Evolutionary conservation across 30 jellyfish, hydroid and myxozoan genomes (phyloP).

Genomic region (Mastigias papua): DNA sequence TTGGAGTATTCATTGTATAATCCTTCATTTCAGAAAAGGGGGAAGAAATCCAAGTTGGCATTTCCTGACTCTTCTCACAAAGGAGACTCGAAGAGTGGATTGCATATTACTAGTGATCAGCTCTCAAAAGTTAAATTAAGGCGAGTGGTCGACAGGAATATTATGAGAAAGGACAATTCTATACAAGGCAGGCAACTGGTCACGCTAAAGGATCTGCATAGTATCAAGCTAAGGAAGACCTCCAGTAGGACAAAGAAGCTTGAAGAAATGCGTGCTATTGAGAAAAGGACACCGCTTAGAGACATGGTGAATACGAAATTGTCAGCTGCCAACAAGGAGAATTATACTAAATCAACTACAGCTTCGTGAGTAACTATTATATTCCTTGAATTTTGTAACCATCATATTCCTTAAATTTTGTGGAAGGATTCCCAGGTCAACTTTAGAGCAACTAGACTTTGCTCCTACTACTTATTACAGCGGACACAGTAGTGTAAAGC

Average conservation of each 20-base stretch:
- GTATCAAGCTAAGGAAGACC: slow-evolving; percentile 64
- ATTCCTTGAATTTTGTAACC: no score
- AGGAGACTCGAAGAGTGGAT: neutral
- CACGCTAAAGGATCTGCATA: slow-evolving; percentile 45
- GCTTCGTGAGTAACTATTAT: neutral
- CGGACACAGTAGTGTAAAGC: no score
- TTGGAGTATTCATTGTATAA: no score
- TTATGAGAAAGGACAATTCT: neutral
- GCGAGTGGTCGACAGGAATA: slow-evolving; percentile 7
- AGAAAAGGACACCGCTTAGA: slow-evolving; percentile 26
- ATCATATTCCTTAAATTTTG: no score
- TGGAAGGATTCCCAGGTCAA: no score
- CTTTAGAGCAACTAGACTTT: no score
- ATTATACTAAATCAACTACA: neutral
- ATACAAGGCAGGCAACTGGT: slow-evolving; percentile 42
- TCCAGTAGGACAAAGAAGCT: neutral
- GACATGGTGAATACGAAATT: slow-evolving; percentile 13
- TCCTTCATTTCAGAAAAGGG: neutral
- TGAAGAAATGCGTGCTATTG: neutral
- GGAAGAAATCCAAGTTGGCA: neutral
- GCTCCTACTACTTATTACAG: no score
- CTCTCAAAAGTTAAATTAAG: slow-evolving; percentile 50
- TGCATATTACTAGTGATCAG: slow-evolving; percentile 70
- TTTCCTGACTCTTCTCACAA: neutral
- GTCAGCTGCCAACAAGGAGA: neutral